Evolutionary conservation across 1,140 invertebrate species (phyloP), one percentile per base, ranked within the genome.

Genomic region (Drosophila bocqueti): DNA sequence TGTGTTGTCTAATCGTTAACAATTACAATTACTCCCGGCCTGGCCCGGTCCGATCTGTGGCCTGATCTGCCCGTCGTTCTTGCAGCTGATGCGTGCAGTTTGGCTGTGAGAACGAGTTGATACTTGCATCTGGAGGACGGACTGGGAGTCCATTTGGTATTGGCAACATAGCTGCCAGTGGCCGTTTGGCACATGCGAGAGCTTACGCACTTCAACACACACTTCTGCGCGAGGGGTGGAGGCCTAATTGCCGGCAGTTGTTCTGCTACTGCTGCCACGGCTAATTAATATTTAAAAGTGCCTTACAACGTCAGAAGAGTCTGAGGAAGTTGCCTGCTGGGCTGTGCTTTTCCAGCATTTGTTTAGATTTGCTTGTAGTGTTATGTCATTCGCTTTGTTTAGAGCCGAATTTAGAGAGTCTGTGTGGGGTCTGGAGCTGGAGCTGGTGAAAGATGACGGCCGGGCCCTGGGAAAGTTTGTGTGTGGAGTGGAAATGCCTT

Each of bases 211-310:
- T 83, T 87, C 83, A 83, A 77, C 83, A 87, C 84, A 87, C 83
- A 83, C 61, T 80, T 83, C 36, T 52, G 46, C 61, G 49, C 11
- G 43, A 13, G 36, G 24, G 29, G 49, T n/a, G 50, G 43, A 58
- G 76, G 67, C 61, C 61, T 77, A 83, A 83, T 85, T 81, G 83
- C 78, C 67, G 49, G 46, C 24, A 76, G 62, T 61, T 60, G 50
- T 52, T 11, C 26, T 29, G 31, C 50, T 8, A 9, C 29, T 78
- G 68, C 36, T 64, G 60, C 61, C 81, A 84, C 29, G 84, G 62
- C 78, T 87, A 87, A 87, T 87, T 87, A 87, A 87, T 87, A 87
- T 87, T 87, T 87, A 73, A 81, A 57, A 83, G 85, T 84, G 85
- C 66, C 83, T 79, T 64, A 46, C 76, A 78, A 43, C 52, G 36